Base-by-base conservation (phyloP, 1,140 invertebrate species). In the Macrocentrus cingulum region DNA sequence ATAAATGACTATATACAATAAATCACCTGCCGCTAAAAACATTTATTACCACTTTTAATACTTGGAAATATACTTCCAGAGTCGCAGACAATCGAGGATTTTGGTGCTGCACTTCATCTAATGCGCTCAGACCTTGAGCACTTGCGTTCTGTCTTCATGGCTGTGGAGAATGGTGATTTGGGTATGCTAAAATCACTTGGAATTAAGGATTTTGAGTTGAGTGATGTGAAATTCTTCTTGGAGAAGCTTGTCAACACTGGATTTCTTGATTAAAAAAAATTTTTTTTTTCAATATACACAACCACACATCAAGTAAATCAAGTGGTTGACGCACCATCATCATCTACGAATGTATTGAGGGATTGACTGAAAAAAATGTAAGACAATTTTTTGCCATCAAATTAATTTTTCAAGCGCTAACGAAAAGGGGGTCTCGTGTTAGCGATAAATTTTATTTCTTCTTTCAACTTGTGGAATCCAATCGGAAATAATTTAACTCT, bases 191-290 rank as follows among this genome's bases (percentile, higher is more conserved):
- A 95, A 75, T 93, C 92, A 7, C 83, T 96, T 20, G 94, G 94
- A 41, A 95, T 97, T 74, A 95, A 95, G 78, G 94, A 96, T 76
- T 94, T 93, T 0, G 95, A 98, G 74, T 82, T 97, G 22, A 93
- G 94, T n/a, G 95, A 97, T 72, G 94, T 97, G 19, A 95, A 96
- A 74, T 97, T 97, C 82, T 97, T 98, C 83, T 84, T 97, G 58
- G 94, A 97, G 80, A 96, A 97, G 80, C 85, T 98, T 61, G 92
- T 96, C 39, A 95, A 95, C 78, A 98, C 95, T 58, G 95, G 95
- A 60, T 97, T 98, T 82, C 87, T 97, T 69, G 94, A 96, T 83
- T 96, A 89, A 92, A 72, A 23, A n/a, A n/a, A n/a, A n/a, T n/a
- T n/a, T n/a, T n/a, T n/a, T n/a, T n/a, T n/a, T n/a, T n/a, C n/a